These are phyloP conservation scores for Enhydra lutris DNA, from an alignment of 2,113 vertebrate species.

Conservation along the genomic window DNA sequence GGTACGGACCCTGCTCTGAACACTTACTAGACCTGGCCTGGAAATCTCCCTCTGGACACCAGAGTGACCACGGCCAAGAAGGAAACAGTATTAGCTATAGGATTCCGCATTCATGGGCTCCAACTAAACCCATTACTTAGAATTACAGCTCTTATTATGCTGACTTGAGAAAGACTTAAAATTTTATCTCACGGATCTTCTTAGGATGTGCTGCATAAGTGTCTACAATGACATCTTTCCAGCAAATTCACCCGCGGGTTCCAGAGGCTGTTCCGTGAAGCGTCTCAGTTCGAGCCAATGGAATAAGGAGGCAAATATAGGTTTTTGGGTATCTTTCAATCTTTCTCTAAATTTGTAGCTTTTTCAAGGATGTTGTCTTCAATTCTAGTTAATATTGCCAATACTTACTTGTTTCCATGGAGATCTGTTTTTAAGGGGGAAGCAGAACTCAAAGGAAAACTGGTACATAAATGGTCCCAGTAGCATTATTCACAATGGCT, in stretches of 20 bases:
- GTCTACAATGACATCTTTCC: rapidly evolving
- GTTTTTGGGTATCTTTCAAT: neutral
- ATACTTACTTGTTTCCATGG: neutral
- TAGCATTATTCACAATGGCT: neutral
- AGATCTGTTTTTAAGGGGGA: neutral
- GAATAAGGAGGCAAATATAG: neutral
- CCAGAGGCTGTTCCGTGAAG: neutral
- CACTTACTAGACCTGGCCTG: rapidly evolving
- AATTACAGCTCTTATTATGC: neutral
- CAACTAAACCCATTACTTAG: neutral
- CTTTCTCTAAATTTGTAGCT: neutral
- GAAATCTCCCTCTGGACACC: neutral
- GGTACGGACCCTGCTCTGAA: rapidly evolving
- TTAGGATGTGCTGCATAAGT: rapidly evolving
- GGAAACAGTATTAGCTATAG: too few species aligned
- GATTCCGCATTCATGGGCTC: neutral
- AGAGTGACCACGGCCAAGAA: neutral
- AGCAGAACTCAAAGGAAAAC: neutral
- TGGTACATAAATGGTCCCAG: rapidly evolving
- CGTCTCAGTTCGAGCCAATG: neutral
- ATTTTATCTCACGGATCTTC: neutral
- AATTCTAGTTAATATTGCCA: neutral
- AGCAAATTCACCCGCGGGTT: rapidly evolving
- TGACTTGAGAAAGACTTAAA: neutral
- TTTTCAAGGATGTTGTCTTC: neutral